Evolutionary conservation across 2,113 vertebrate genomes (phyloP).

Genomic region (Brachypteracias leptosomus): DNA sequence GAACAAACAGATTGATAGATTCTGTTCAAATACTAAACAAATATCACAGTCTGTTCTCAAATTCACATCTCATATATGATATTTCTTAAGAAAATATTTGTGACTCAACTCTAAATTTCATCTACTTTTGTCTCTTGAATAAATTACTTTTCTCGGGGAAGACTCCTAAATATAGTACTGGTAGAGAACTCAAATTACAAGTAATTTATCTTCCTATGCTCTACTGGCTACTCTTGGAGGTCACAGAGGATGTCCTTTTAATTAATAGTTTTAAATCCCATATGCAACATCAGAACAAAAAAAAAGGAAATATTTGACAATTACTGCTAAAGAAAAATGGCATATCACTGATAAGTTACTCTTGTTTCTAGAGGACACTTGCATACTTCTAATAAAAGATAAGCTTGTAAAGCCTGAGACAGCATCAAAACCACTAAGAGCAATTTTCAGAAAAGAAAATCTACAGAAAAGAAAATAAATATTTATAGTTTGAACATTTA

Average conservation of each 20-base stretch:
- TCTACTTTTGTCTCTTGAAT: slow-evolving; percentile 19
- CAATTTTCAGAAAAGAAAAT: neutral
- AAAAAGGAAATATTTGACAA: neutral
- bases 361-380: neutral
- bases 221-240: neutral
- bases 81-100: slow-evolving; percentile 63
- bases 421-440: neutral
- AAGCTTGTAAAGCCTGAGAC: neutral
- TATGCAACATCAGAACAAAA: neutral
- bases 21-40: slow-evolving; percentile 53
- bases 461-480: neutral
- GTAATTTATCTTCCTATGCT: neutral
- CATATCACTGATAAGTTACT: neutral
- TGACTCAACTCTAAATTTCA: slow-evolving; percentile 50
- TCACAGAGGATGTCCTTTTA: neutral
- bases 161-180: neutral
- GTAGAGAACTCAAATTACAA: neutral
- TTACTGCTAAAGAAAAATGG: neutral
- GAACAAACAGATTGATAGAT: slow-evolving; percentile 41
- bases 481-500: neutral
- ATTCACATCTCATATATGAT: slow-evolving; percentile 15
- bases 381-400: neutral
- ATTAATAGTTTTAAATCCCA: slow-evolving; percentile 3
- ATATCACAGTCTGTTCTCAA: slow-evolving; percentile 55
- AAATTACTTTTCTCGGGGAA: neutral